A percentile compares a stretch with the other conserved stretches of the same genome.
phyloP scores from a whole-genome alignment of 1,140 invertebrate genomes.

The Phocides pigmalion region DNA sequence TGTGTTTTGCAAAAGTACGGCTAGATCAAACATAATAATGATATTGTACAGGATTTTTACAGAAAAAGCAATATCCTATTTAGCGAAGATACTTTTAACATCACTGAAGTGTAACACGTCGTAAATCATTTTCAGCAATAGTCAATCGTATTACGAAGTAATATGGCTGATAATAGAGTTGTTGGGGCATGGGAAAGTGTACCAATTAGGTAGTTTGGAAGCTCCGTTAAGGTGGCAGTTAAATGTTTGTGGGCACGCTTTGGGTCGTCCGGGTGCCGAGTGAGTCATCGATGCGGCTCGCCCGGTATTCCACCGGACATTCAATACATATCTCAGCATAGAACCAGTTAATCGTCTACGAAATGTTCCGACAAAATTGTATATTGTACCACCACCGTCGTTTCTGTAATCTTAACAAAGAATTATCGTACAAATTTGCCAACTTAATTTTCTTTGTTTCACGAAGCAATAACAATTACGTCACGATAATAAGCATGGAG shows the following conservation, averaged over 20 bases:
- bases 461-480: conserved; percentile 69
- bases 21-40: background rate
- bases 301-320: conserved; percentile 63
- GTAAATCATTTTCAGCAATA: too few species aligned
- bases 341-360: background rate
- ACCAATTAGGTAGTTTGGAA: conserved; percentile 28
- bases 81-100: background rate
- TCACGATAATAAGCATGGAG: conserved; percentile 74
- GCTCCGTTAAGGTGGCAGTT: conserved; percentile 46
- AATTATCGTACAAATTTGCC: conserved; percentile 44
- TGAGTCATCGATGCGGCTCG: conserved; percentile 66
- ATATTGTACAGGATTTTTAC: conserved; percentile 4
- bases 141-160: background rate
- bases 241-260: conserved; percentile 43
- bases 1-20: conserved; percentile 1
- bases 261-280: conserved; percentile 41
- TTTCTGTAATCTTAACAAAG: conserved; percentile 49
- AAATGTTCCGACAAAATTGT: background rate
- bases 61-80: background rate
- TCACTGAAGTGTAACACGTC: background rate
- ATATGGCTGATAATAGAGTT: conserved; percentile 24
- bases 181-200: conserved; percentile 15
- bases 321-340: conserved; percentile 47
- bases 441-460: conserved; percentile 74
- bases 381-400: conserved; percentile 3